Conservation (phyloP, 2,113 vertebrate genomes). For the Centropus unirufus region DNA sequence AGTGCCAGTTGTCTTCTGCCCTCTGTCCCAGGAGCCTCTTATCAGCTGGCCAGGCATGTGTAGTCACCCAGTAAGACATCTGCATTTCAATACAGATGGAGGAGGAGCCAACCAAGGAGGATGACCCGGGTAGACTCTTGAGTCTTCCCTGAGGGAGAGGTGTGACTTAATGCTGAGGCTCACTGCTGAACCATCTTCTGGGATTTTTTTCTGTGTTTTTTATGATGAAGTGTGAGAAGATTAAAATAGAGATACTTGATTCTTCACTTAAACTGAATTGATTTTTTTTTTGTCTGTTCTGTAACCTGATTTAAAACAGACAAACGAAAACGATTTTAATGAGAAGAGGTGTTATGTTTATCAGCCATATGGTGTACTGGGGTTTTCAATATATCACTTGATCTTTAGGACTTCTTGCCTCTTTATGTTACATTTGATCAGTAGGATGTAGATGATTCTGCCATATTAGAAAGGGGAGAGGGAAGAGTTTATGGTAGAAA, state of each 20-base stretch:
- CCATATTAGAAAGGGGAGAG: neutral
- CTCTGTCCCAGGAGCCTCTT: neutral
- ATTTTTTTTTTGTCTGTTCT: neutral
- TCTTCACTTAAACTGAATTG: neutral
- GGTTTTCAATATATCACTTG: neutral
- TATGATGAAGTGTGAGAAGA: neutral
- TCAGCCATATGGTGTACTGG: neutral
- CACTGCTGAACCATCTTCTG: neutral
- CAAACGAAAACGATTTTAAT: neutral
- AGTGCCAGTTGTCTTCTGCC: neutral
- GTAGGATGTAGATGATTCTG: neutral
- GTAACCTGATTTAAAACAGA: neutral
- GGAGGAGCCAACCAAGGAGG: neutral
- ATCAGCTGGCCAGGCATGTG: neutral
- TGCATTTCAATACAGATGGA: accelerated
- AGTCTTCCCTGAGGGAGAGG: neutral
- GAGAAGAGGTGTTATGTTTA: neutral
- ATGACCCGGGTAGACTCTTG: too few species aligned
- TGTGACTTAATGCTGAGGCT: accelerated
- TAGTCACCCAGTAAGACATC: neutral
- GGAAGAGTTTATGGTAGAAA: neutral
- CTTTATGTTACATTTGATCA: neutral
- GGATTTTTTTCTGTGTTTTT: neutral
- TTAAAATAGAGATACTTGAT: neutral
- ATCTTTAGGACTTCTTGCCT: neutral